Evolutionary conservation across 2,797 vertebrate genomes (phyloP), one percentile per base, ranked within the genome.

Genomic region (Bovichtus diacanthus): DNA sequence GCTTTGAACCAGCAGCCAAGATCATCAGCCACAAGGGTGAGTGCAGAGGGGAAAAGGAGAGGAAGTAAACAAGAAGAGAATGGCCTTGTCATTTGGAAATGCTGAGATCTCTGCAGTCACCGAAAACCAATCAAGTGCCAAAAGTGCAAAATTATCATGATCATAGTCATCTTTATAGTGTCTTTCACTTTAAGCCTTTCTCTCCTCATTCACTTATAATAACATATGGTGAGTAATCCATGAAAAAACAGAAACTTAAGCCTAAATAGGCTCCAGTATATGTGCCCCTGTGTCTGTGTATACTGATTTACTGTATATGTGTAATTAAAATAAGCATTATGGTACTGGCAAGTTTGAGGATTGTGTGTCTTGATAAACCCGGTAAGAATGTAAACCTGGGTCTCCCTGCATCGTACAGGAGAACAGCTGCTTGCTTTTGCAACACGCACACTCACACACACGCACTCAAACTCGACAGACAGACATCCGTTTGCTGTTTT

Each of bases 401-500:
- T 83, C 78, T 86, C 81, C 82, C 80, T 83, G 90, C 81, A 80
- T 88, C 66, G 60, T 84, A 77, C 79, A 76, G 76, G 61, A 44
- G 86, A 92, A 92, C 95, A 96, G 95, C 95, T 96, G 95, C 89
- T 81, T 74, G 86, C 86, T 81, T 83, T 81, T 85, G 85, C 64
- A 76, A 81, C 76, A 78, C 70, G 51, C 70, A 75, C 81, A 72
- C 76, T 73, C 29, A 55, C 68, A 63, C 76, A 55, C 62, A 78
- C 62, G 61, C 72, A 72, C 74, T 63, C 53, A 69, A 50, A 34
- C 72, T 72, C 80, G 66, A 89, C 84, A 89, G 90, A 89, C 80
- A 89, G 75, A 83, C 87, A 85, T 87, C 76, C 87, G 87, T 94
- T 95, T 94, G 93, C 93, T 95, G 91, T 95, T 94, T 94, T 94